A percentile compares a stretch with the other conserved stretches of the same genome.
phyloP scores from a whole-genome alignment of 2,113 vertebrate genomes.

The Aythya baeri region DNA sequence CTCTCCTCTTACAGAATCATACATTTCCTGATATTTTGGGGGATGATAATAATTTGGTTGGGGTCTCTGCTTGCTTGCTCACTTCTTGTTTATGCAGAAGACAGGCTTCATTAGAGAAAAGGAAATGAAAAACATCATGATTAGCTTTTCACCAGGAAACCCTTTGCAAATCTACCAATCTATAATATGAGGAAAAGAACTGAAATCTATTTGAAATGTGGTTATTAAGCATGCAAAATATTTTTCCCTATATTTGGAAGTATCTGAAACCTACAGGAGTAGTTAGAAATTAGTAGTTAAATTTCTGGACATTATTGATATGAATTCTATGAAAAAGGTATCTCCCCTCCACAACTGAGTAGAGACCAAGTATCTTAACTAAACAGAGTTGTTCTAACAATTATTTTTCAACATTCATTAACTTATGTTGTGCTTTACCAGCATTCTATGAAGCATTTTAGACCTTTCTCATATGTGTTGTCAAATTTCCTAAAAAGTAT shows the following conservation, averaged over 20 bases:
- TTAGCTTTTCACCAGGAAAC: neutral
- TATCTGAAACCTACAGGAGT: neutral
- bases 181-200: neutral
- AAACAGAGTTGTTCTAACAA: neutral
- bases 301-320: neutral
- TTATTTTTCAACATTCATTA: neutral
- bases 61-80: neutral
- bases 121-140: rapidly evolving
- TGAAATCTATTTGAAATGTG: neutral
- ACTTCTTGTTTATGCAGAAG: neutral
- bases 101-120: neutral
- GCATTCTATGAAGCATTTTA: neutral
- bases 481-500: neutral
- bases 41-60: neutral
- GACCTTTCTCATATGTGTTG: neutral
- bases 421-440: neutral
- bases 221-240: neutral
- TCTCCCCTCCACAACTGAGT: neutral
- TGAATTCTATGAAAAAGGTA: neutral
- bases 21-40: neutral
- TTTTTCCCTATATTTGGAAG: neutral
- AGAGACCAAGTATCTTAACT: neutral
- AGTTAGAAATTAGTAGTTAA: neutral
- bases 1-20: rapidly evolving
- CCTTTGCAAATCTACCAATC: neutral